Conservation (phyloP, 2,113 vertebrate species). For the Plestiodon gilberti region DNA sequence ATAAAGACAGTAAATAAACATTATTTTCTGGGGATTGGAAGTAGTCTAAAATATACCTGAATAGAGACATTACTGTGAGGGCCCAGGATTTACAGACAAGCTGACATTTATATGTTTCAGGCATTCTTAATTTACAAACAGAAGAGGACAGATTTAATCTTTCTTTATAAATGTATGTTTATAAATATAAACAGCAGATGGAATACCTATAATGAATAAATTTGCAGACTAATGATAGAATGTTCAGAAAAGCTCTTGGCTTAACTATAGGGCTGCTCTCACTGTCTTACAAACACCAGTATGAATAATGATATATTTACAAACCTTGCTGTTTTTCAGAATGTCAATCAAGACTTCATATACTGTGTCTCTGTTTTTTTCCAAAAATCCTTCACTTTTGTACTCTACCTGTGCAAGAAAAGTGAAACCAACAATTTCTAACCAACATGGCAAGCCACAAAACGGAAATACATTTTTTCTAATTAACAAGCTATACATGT, state of each 20-base stretch:
- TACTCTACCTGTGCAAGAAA: conserved; percentile 88
- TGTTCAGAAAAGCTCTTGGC: too few species aligned
- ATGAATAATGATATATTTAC: conserved; percentile 41
- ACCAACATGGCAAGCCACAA: background rate
- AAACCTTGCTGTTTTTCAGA: conserved; percentile 90
- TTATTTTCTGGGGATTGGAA: too few species aligned
- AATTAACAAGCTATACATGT: background rate
- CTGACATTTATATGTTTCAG: background rate
- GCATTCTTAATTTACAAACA: background rate
- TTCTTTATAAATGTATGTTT: background rate
- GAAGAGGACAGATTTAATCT: background rate
- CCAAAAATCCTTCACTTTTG: conserved; percentile 92
- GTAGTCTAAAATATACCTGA: background rate
- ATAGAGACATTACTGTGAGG: background rate
- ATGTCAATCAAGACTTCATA: conserved; percentile 90
- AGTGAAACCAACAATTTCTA: conserved; percentile 34
- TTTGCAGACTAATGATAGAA: too few species aligned
- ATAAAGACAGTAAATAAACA: too few species aligned
- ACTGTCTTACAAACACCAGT: too few species aligned
- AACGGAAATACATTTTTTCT: background rate
- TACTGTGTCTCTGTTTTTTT: conserved; percentile 96
- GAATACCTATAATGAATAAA: background rate
- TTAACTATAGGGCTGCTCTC: too few species aligned
- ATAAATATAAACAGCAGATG: conserved; percentile 5
- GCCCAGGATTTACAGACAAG: background rate